phyloP scores from a whole-genome alignment of 1,140 invertebrate species.

The Heliconius melpomene region DNA sequence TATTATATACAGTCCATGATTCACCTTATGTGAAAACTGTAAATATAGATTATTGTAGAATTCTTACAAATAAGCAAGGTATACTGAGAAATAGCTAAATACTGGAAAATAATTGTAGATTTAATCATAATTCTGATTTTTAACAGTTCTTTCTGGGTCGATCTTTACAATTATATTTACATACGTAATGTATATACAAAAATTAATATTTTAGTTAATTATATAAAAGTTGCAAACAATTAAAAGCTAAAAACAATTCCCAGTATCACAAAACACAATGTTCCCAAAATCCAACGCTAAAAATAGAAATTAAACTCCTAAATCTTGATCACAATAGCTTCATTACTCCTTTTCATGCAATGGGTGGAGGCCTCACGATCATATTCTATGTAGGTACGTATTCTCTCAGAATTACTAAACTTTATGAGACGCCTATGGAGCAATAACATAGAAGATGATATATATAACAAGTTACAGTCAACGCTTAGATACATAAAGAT shows the following conservation, averaged over 20 bases:
- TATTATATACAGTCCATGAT: neutral
- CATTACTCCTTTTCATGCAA: conserved; percentile 52
- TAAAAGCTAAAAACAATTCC: neutral
- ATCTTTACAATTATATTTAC: neutral
- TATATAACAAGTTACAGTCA: too few relatives aligned
- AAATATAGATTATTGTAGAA: neutral
- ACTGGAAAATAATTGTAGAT: neutral
- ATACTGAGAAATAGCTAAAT: neutral
- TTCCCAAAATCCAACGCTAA: conserved; percentile 36
- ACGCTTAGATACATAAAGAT: neutral
- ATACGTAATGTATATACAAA: neutral
- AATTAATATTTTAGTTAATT: neutral
- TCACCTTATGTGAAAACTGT: neutral
- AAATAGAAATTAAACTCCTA: conserved; percentile 50
- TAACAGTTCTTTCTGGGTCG: rapidly evolving
- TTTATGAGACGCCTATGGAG: neutral
- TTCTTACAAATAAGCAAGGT: neutral
- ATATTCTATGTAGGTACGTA: conserved; percentile 17
- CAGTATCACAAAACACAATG: neutral
- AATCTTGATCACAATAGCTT: conserved; percentile 56
- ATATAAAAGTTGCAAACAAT: too few relatives aligned
- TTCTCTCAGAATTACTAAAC: neutral
- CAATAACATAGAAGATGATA: too few relatives aligned
- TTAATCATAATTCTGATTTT: neutral
- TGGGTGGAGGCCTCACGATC: conserved; percentile 48